These are phyloP conservation scores for Caenorhabditis panamensis DNA, from an alignment of 2,888 invertebrate species.

Conservation along the genomic window DNA sequence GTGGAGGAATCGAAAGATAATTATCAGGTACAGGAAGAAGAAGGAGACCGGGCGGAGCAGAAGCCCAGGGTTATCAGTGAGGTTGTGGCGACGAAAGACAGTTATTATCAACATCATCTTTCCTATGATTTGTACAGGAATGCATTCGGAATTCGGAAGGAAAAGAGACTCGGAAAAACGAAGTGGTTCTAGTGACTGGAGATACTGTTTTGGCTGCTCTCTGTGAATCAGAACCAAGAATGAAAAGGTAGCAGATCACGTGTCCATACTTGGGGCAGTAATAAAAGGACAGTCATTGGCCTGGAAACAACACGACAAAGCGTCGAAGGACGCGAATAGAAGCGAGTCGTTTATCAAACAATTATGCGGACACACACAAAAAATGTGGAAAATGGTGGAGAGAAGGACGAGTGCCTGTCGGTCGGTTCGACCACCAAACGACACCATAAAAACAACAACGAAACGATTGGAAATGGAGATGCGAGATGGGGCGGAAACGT, in stretches of 20 bases:
- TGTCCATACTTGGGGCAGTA: not conserved
- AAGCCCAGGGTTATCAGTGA: slow-evolving; percentile 13
- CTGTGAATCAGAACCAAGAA: not conserved
- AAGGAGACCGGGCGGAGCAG: not conserved
- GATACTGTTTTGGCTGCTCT: not conserved
- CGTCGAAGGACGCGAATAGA: not conserved
- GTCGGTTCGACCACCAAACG: slow-evolving; percentile 20
- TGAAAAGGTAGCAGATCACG: not conserved
- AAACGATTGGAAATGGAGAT: slow-evolving; percentile 22
- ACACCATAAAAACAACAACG: slow-evolving; percentile 52
- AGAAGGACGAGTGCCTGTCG: slow-evolving; percentile 9
- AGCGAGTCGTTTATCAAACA: slow-evolving; percentile 45
- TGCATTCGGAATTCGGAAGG: not conserved
- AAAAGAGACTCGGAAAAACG: too few species aligned
- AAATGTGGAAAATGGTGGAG: slow-evolving; percentile 19
- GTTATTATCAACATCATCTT: not conserved
- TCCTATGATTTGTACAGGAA: not conserved
- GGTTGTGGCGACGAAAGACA: not conserved
- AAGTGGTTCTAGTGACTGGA: not conserved
- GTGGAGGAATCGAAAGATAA: not conserved
- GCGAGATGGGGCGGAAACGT: slow-evolving; percentile 58
- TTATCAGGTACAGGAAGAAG: slow-evolving; percentile 1
- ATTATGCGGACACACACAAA: slow-evolving; percentile 34
- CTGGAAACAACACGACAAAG: slow-evolving; percentile 20
- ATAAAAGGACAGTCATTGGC: slow-evolving; percentile 23